Evolutionary conservation across 92 coral and sea anemone genomes (phyloP).

Genomic region (Palythoa grandiflora): DNA sequence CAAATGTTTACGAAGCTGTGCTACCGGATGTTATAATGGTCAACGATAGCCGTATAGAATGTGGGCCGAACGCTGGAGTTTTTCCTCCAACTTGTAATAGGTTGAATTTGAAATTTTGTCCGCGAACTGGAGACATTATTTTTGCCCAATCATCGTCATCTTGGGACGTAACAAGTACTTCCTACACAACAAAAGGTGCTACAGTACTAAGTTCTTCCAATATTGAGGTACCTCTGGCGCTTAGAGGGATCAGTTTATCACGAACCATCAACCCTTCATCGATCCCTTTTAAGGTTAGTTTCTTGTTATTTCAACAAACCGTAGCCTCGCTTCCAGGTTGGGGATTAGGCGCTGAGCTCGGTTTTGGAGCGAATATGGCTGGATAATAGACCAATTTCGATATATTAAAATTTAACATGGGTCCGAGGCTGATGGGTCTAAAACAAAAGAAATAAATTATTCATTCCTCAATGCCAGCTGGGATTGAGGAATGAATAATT

Average conservation of each 20-base stretch:
- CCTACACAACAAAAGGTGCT: slow-evolving; percentile 63
- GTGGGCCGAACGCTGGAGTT: slow-evolving; percentile 14
- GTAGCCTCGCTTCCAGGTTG: too few species aligned
- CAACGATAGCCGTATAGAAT: slow-evolving; percentile 26
- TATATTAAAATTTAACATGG: too few species aligned
- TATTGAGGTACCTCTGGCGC: slow-evolving; percentile 60
- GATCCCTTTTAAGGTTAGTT: slow-evolving; percentile 32
- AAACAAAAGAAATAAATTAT: too few species aligned
- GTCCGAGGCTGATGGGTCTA: too few species aligned
- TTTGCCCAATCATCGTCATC: slow-evolving; percentile 61
- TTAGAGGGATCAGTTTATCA: slow-evolving; percentile 61
- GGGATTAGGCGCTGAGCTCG: too few species aligned
- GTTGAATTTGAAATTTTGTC: slow-evolving; percentile 54
- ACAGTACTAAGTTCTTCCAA: slow-evolving; percentile 45
- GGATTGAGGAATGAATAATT: too few species aligned
- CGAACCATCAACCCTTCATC: slow-evolving; percentile 26
- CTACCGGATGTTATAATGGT: slow-evolving; percentile 64
- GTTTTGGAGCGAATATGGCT: too few species aligned
- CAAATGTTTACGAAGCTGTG: slow-evolving; percentile 49
- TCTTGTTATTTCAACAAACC: too few species aligned
- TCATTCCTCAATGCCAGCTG: too few species aligned
- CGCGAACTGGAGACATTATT: slow-evolving; percentile 35
- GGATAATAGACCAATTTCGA: too few species aligned
- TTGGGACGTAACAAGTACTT: slow-evolving; percentile 50
- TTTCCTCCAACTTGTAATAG: slow-evolving; percentile 71